Evolutionary conservation across 2,888 invertebrate species (phyloP), one percentile per base, ranked within the genome.

Genomic region (Lasius platythorax): DNA sequence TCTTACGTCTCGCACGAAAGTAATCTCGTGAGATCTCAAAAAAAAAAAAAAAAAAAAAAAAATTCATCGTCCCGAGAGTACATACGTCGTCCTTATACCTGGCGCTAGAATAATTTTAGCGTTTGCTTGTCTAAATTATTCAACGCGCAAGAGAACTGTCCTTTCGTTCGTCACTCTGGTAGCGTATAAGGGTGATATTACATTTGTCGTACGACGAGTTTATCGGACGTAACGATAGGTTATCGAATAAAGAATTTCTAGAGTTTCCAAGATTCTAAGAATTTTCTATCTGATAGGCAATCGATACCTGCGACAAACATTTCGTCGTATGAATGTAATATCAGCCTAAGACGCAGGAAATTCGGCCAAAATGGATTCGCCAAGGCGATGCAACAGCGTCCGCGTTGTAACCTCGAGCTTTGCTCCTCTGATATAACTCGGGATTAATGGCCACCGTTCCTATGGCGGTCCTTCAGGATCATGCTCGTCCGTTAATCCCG

Each of bases 401-500:
- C 91, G 90, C 68, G 40, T 53, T 91, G 92, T 93, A 93, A 94
- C 85, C 91, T 88, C 89, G 87, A 91, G 91, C 91, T 93, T 93
- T 93, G 93, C 92, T 92, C 88, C 86, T 50, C 50, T 87, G 90
- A 93, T 93, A 92, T 92, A 92, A 93, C 92, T 92, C 84, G 87
- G 89, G 90, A 92, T 93, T 92, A 94, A 93, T 90, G 92, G 92
- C 90, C 88, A 90, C 90, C 91, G 89, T 92, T 92, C 82, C 86
- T 91, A 88, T 89, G 87, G 90, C 89, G 86, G 89, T 91, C 85
- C 88, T 91, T 85, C 85, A 88, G 88, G 85, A 86, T 89, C 74
- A 76, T 84, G 75, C 58, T 15, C 74, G 64, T 64, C 43, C 73
- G 82, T 70, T 83, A 83, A 86, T 84, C 85, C 70, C 18, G 68